Evolutionary conservation across 2,797 vertebrate species (phyloP), one percentile per base, ranked within the genome.

Genomic region (Schizopygopsis malacanthus): DNA sequence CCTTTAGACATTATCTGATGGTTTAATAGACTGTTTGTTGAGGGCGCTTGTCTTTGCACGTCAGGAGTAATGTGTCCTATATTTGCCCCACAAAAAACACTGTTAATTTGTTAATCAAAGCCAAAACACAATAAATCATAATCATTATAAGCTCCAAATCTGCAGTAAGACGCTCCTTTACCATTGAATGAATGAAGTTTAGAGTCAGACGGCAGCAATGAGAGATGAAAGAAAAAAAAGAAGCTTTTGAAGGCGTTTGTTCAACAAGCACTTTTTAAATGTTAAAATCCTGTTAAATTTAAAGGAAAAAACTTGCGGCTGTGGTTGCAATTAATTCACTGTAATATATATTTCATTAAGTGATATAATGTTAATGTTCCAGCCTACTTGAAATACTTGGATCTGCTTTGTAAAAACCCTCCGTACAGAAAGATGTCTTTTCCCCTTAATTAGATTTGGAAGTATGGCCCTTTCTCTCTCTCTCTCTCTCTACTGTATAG

Each of bases 401-500:
- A 41, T 78, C 37, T 28, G 56, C 56, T 63, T 79, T 63, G 77
- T 78, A 56, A 75, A 79, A 41, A 39, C 33, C 72, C 56, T 22
- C 33, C 41, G 18, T 52, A 43, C 50, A 54, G 33, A 37, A 25
- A 52, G n/a, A 39, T 39, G 25, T 28, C 6, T 59, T 84, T 88
- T 87, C 65, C 33, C 61, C 63, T 87, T 81, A 82, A 86, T 83
- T 86, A 79, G 84, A 82, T 89, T 90, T 83, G 82, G 86, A 69
- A 88, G 79, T 86, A 85, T 72, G 52, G 92, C 91, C 92, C 91
- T 89, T 89, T 92, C 91, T n/a, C 41, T 91, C 33, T 33, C 41
- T 91, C 33, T 33, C 33, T 84, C 81, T 86, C 79, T 87, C 75
- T 39, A 86, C 69, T 80, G 41, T 85, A 80, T 85, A 52, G 84